Conservation (phyloP, 92 coral and sea anemone species). For the Palythoa caribaeorum region DNA sequence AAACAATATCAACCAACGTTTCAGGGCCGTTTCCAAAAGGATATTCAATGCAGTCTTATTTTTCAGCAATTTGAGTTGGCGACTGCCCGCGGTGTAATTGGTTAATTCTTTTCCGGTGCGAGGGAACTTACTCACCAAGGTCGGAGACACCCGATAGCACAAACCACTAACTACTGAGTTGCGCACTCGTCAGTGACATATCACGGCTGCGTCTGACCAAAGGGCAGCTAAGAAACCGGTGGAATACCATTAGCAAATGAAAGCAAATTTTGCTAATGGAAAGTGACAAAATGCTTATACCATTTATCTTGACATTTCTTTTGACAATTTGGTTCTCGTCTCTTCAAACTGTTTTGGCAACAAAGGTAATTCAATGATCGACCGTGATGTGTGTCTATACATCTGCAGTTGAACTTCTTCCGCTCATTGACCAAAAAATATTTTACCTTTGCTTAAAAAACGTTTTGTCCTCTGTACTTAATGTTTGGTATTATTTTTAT, state of each 20-base stretch:
- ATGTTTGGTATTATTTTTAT: not conserved
- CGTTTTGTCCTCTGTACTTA: not conserved
- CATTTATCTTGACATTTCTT: not conserved
- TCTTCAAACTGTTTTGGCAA: not conserved
- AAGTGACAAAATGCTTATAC: conserved; percentile 4
- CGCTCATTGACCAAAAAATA: not conserved
- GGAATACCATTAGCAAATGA: not conserved
- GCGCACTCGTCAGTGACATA: not conserved
- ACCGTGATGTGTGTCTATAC: not conserved
- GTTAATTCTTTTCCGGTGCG: not conserved
- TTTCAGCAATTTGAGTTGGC: not conserved
- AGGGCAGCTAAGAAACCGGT: not conserved
- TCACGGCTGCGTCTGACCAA: not conserved
- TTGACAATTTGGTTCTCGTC: conserved; percentile 1
- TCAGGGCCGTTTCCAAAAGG: not conserved
- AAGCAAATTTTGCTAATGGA: not conserved
- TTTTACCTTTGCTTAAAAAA: not conserved
- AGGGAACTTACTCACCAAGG: not conserved
- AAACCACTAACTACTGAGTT: not conserved
- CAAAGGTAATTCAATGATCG: not conserved
- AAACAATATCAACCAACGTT: not conserved
- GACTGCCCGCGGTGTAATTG: not conserved
- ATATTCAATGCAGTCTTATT: not conserved
- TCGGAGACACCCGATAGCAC: not conserved
- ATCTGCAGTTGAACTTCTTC: not conserved